These are phyloP conservation scores for Pachycephala philippinensis DNA, from an alignment of 2,113 vertebrate species.

Conservation along the genomic window DNA sequence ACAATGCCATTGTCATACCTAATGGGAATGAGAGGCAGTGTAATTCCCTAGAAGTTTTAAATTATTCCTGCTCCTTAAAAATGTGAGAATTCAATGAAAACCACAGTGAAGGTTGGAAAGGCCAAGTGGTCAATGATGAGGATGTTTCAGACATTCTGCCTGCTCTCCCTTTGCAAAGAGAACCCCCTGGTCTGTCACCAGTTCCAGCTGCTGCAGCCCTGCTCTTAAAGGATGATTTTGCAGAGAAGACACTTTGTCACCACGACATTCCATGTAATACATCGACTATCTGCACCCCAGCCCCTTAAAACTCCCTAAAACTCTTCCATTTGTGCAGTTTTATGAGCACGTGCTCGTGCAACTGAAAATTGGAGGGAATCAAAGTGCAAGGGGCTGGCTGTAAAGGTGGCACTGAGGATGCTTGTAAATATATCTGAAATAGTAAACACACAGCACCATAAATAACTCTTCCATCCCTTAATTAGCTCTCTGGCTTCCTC, in stretches of 20 bases:
- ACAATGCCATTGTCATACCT: not conserved
- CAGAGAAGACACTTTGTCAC: not conserved
- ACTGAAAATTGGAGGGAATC: not conserved
- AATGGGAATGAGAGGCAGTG: not conserved
- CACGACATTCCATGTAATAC: not conserved
- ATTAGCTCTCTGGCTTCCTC: not conserved
- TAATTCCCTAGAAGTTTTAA: not conserved
- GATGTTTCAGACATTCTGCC: not conserved
- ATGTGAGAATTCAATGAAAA: not conserved
- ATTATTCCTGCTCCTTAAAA: not conserved
- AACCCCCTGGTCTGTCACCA: not conserved
- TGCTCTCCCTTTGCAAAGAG: not conserved
- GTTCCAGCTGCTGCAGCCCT: not conserved
- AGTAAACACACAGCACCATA: not conserved
- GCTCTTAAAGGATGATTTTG: not conserved
- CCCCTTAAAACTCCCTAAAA: not conserved
- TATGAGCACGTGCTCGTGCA: fast-evolving
- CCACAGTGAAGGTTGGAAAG: not conserved
- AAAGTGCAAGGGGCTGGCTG: not conserved
- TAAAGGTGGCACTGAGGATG: not conserved
- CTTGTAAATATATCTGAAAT: not conserved
- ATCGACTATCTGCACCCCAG: not conserved
- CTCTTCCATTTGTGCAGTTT: not conserved
- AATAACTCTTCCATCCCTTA: not conserved
- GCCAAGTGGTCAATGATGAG: not conserved